Conservation (phyloP, 2,888 invertebrate genomes). For the Thumatha senex region DNA sequence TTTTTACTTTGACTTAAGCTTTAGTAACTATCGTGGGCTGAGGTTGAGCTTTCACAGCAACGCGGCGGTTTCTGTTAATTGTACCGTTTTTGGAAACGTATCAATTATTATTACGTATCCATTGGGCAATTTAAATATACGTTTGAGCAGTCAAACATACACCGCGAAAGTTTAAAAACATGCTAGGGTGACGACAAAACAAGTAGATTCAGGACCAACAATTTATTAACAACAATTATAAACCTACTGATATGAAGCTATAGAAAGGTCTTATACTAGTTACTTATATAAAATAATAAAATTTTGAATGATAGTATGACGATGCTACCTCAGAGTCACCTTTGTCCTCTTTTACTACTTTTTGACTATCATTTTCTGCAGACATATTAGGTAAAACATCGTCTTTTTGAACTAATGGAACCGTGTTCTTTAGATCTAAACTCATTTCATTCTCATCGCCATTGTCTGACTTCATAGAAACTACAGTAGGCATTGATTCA, state of each 20-base stretch:
- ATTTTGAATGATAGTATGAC: conserved; percentile 68
- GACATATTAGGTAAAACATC: conserved; percentile 20
- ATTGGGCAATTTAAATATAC: no score
- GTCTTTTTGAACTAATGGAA: conserved; percentile 27
- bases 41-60: no score
- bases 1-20: no score
- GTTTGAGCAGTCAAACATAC: no score
- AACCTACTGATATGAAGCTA: conserved; percentile 4
- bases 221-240: no score
- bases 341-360: conserved; percentile 37
- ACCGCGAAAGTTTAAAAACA: no score
- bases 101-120: no score
- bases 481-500: conserved; percentile 42
- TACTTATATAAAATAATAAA: conserved; percentile 59
- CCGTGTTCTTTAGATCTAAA: conserved; percentile 19
- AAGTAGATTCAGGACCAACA: no score
- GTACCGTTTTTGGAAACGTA: no score
- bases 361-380: conserved; percentile 27
- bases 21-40: no score
- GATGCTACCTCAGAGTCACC: conserved; percentile 69
- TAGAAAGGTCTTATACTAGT: conserved; percentile 17
- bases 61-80: no score
- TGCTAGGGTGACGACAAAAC: no score
- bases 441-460: conserved; percentile 15
- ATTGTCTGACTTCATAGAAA: conserved; percentile 39